These are phyloP conservation scores for Euzetes globulus DNA, from an alignment of 2,888 invertebrate species.

Conservation along the genomic window DNA sequence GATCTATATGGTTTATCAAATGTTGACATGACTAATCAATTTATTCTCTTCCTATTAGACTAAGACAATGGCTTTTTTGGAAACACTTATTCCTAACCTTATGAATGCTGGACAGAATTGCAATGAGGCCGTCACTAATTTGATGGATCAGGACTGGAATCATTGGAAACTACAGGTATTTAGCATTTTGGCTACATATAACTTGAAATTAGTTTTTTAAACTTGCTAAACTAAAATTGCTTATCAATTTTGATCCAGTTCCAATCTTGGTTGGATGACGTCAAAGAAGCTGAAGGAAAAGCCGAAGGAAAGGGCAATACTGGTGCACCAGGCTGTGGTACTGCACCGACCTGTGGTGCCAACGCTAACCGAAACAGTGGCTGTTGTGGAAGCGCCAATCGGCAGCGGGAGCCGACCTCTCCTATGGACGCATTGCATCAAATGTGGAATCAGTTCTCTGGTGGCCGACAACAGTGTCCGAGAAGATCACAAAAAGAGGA, in stretches of 20 bases:
- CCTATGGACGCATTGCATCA: neutral
- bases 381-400: neutral
- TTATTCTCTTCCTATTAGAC: too few species aligned
- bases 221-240: too few species aligned
- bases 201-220: too few species aligned
- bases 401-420: neutral
- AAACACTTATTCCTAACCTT: too few species aligned
- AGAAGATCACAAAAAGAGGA: neutral
- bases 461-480: neutral
- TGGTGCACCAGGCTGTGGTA: neutral
- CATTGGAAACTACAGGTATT: slow-evolving; percentile 15
- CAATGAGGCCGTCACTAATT: neutral
- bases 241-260: too few species aligned
- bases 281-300: neutral
- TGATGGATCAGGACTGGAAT: slow-evolving; percentile 13
- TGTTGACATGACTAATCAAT: too few species aligned
- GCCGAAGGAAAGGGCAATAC: neutral
- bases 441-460: neutral
- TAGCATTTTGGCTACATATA: too few species aligned
- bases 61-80: too few species aligned
- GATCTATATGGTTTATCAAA: too few species aligned
- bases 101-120: too few species aligned
- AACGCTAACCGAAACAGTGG: neutral
- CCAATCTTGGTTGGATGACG: neutral
- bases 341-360: too few species aligned